Base-by-base conservation (phyloP, 2,888 invertebrate species). In the Coelopa pilipes region DNA sequence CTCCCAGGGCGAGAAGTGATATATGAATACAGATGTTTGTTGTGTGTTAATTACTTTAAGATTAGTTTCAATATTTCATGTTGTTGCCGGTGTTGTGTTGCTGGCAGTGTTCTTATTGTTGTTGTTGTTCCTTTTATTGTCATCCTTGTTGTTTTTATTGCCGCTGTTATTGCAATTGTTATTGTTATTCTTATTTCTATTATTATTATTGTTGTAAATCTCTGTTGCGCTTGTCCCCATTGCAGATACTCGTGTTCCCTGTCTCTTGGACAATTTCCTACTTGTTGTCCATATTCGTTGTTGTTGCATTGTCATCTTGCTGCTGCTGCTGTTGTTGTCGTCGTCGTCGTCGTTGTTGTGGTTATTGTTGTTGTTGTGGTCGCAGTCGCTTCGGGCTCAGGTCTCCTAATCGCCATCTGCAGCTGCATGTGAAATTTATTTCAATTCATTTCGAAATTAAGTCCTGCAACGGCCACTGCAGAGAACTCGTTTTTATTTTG, bases 21-120 rank as follows among this genome's bases (percentile, higher is more conserved):
- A 57, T 57, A 57, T 57, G 21, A n/a, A 57, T 21, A 57, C 17
- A 57, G 21, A 57, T 34, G 34, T 34, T 34, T 34, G 34, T 34
- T 4, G 2, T 65, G 65, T 65, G 65, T 65, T 65, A 65, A 65
- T 65, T 65, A 65, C 47, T 65, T 46, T 45, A 19, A 47, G 65
- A 65, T 65, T 65, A 65, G 65, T 65, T 65, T n/a, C 65, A 46
- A 65, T 65, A 34, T 34, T 34, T 34, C 34, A 34, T 34, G 34
- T 7, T 34, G 34, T 34, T 34, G 34, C 34, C 34, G 7, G 45
- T 19, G 19, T 65, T 65, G 19, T 59, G 11, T 59, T 59, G 57
- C 17, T 59, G 19, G 19, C 0, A 17, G 24, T 19, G 24, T 24
- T 59, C 12, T 24, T 21, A 19, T 13, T 21, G 24, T n/a, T 59